A percentile compares a stretch with the other conserved stretches of the same genome.
Evolutionary conservation across 2,888 invertebrate species (phyloP).

Genomic region (Hydrotaea diabolus): DNA sequence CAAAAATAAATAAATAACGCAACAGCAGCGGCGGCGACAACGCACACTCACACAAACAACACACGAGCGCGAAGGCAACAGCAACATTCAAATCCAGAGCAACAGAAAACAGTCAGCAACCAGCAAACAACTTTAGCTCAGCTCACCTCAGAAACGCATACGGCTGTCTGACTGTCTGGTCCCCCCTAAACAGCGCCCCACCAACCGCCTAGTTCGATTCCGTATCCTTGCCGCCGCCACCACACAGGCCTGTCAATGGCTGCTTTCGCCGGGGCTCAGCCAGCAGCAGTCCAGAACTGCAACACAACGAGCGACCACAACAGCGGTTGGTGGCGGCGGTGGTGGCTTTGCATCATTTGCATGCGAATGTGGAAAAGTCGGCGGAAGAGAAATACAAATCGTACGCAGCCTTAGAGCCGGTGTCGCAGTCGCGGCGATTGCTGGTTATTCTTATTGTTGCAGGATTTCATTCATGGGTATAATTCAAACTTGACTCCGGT

Average conservation of each 20-base stretch:
- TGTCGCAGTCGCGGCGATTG: neutral
- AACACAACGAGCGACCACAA: constrained; percentile 14
- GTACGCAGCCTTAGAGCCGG: constrained; percentile 48
- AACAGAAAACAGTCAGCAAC: neutral
- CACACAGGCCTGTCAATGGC: neutral
- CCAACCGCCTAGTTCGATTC: neutral
- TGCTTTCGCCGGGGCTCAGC: neutral
- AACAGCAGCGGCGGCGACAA: constrained; percentile 49
- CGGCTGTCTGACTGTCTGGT: neutral
- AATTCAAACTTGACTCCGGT: constrained; percentile 59
- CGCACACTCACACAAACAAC: constrained; percentile 23
- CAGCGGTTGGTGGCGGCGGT: too few relatives aligned
- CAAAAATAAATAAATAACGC: constrained; percentile 68
- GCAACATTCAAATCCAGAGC: neutral
- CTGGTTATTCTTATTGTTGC: constrained; percentile 29
- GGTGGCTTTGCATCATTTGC: constrained; percentile 61
- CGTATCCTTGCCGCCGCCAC: neutral
- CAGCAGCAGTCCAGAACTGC: neutral
- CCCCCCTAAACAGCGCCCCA: neutral
- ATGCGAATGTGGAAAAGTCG: constrained; percentile 50
- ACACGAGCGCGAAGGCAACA: constrained; percentile 18
- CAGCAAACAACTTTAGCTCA: constrained; percentile 5
- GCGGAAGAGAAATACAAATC: constrained; percentile 41
- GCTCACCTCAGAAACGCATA: constrained; percentile 27
- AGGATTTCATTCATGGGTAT: constrained; percentile 48